These are phyloP conservation scores for Pasiphila rectangulata DNA, from an alignment of 2,888 invertebrate genomes.

Conservation along the genomic window DNA sequence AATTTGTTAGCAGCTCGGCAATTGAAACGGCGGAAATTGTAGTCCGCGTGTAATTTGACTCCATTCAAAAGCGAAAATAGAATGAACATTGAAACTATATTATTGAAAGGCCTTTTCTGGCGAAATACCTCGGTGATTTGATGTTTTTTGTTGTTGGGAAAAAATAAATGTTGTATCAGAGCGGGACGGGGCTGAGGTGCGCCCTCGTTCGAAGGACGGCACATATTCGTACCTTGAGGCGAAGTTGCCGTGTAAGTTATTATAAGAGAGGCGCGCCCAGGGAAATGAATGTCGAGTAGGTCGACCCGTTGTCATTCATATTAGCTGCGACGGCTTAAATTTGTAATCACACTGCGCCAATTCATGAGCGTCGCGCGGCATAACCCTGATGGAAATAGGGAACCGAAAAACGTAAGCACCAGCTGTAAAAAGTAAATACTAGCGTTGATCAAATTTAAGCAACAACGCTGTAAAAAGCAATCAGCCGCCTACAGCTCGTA, in stretches of 20 bases:
- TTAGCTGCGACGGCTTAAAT: conserved; percentile 78
- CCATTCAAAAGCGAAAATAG: conserved; percentile 55
- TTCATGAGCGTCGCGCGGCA: conserved; percentile 55
- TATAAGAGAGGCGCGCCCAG: conserved; percentile 78
- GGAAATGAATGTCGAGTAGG: conserved; percentile 80
- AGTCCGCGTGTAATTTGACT: conserved; percentile 60
- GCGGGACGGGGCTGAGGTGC: conserved; percentile 37
- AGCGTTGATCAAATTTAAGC: conserved; percentile 49
- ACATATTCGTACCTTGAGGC: conserved; percentile 69
- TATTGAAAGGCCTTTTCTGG: conserved; percentile 34
- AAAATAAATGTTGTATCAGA: conserved; percentile 20
- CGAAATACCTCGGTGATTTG: conserved; percentile 27
- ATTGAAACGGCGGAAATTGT: conserved; percentile 69
- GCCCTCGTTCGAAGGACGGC: conserved; percentile 36
- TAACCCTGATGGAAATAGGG: conserved; percentile 53
- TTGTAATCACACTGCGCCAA: conserved; percentile 74
- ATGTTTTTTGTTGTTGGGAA: conserved; percentile 27
- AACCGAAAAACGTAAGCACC: conserved; percentile 51
- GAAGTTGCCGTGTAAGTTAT: conserved; percentile 76
- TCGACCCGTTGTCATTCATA: conserved; percentile 79
- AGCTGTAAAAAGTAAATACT: conserved; percentile 52
- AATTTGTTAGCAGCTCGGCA: conserved; percentile 66
- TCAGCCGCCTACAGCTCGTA: conserved; percentile 42
- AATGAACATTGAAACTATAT: conserved; percentile 43
- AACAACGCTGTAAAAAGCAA: conserved; percentile 44